Percentiles rank a stretch among this genome's conserved stretches.
Conservation (phyloP, 2,113 vertebrate genomes). For the Podocnemis expansa region DNA sequence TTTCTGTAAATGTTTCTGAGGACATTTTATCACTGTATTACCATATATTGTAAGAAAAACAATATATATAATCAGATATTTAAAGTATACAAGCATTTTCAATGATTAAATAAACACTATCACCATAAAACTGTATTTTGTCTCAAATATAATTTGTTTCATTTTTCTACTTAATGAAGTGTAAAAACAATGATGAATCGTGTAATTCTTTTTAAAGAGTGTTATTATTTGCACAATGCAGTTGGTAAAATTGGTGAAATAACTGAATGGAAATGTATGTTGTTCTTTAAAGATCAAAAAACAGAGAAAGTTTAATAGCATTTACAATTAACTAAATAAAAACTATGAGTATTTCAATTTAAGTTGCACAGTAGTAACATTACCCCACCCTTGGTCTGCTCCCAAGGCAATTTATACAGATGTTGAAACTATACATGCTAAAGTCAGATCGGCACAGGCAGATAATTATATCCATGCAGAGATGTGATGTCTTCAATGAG, state of each 20-base stretch:
- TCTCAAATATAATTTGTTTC: conserved; percentile 59
- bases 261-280: conserved; percentile 47
- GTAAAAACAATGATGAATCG: conserved; percentile 56
- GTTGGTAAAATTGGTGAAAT: conserved; percentile 34
- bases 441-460: not conserved
- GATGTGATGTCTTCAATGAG: not conserved
- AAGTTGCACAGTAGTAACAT: not conserved
- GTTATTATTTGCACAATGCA: conserved; percentile 48
- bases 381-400: not conserved
- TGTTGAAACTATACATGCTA: not conserved
- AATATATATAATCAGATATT: conserved; percentile 52
- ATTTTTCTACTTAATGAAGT: conserved; percentile 71
- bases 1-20: not conserved
- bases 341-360: conserved; percentile 50
- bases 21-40: conserved; percentile 31
- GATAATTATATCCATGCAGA: not conserved
- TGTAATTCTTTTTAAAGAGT: conserved; percentile 53
- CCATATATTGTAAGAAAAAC: not conserved
- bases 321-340: conserved; percentile 44
- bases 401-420: not conserved
- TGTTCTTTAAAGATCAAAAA: conserved; percentile 60
- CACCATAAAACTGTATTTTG: conserved; percentile 39
- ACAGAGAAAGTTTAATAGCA: not conserved
- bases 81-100: conserved; percentile 41
- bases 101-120: conserved; percentile 39